phyloP scores from a whole-genome alignment of 37 sponge, comb jelly and placozoan genomes.

The Tethya wilhelma region DNA sequence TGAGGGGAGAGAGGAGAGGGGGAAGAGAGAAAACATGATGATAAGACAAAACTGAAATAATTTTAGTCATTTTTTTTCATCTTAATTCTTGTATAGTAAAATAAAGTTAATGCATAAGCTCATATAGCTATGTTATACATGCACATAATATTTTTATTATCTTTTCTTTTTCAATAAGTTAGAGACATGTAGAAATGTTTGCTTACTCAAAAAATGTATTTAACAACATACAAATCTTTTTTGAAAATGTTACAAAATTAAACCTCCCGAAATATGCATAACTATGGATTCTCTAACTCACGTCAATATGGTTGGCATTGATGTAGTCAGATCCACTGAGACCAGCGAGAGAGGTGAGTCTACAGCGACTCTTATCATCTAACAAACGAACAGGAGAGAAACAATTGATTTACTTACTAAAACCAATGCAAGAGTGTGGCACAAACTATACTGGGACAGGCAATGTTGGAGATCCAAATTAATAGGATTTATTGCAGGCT shows the following conservation, averaged over 20 bases:
- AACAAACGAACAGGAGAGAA: too few species aligned
- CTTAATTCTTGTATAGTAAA: not conserved
- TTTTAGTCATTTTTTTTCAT: not conserved
- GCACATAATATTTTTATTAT: too few species aligned
- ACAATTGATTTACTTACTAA: too few species aligned
- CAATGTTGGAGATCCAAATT: too few species aligned
- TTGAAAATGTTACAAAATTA: too few species aligned
- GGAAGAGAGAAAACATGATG: not conserved
- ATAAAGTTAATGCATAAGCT: not conserved
- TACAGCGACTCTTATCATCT: slow-evolving; percentile 65
- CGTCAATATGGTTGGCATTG: slow-evolving; percentile 94
- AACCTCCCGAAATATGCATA: too few species aligned
- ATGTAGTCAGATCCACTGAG: slow-evolving; percentile 91
- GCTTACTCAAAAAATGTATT: not conserved
- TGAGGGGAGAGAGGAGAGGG: not conserved
- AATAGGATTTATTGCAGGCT: too few species aligned
- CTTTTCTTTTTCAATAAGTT: too few species aligned
- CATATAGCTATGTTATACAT: not conserved
- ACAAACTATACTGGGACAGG: too few species aligned
- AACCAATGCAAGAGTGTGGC: too few species aligned
- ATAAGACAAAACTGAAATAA: not conserved
- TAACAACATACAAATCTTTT: too few species aligned
- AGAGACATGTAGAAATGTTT: not conserved
- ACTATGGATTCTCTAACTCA: slow-evolving; percentile 32
- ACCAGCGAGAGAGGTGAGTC: slow-evolving; percentile 54